Evolutionary conservation across 2,888 invertebrate genomes (phyloP).

Genomic region (Lochmaea crataegi): DNA sequence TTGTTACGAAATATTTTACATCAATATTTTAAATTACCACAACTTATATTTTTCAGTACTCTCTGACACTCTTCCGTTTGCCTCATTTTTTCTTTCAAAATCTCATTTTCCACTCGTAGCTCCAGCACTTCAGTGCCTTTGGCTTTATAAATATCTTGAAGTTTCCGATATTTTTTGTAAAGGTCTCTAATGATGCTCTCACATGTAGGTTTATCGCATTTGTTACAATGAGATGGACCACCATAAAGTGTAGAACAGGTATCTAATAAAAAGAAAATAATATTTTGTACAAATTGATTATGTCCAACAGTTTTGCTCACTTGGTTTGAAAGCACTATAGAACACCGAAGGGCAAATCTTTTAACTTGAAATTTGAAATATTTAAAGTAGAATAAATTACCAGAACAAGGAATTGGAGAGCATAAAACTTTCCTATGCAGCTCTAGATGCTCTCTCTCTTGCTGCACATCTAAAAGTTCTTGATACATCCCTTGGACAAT

Average conservation of each 20-base stretch:
- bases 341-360: too few species aligned
- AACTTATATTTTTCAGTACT: neutral
- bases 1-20: neutral
- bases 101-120: neutral
- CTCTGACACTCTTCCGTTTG: neutral
- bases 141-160: neutral
- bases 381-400: neutral
- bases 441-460: slow-evolving; percentile 3
- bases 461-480: slow-evolving; percentile 6
- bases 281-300: neutral
- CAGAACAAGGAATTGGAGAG: slow-evolving; percentile 6
- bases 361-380: too few species aligned
- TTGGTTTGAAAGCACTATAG: too few species aligned
- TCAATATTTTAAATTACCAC: neutral
- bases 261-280: neutral
- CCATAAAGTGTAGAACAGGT: neutral
- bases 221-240: neutral
- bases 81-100: slow-evolving; percentile 6
- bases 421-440: neutral
- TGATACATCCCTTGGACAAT: slow-evolving; percentile 5
- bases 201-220: slow-evolving; percentile 4
- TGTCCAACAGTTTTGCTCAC: too few species aligned
- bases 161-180: neutral
- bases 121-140: slow-evolving; percentile 8
- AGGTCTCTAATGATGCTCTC: slow-evolving; percentile 2